These are phyloP conservation scores for Ischnura elegans DNA, from an alignment of 2,888 invertebrate species.

Conservation along the genomic window DNA sequence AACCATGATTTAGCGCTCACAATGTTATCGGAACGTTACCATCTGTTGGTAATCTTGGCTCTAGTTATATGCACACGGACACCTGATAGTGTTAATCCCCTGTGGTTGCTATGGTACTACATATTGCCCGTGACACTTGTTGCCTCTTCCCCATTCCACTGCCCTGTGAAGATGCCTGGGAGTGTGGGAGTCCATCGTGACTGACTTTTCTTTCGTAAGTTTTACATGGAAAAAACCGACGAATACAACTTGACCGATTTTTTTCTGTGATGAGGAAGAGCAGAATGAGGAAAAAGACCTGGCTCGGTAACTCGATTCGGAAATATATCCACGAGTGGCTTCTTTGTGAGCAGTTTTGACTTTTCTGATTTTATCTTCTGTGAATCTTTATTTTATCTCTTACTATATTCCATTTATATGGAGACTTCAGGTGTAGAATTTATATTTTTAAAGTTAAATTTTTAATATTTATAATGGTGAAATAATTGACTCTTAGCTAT, in stretches of 20 bases:
- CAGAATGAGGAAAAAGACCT: not conserved
- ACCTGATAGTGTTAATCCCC: not conserved
- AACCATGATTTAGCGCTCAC: no score
- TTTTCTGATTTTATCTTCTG: not conserved
- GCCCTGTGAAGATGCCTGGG: not conserved
- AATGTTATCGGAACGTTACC: not conserved
- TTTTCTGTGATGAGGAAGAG: not conserved
- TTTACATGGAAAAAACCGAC: not conserved
- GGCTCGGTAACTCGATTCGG: not conserved
- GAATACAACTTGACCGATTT: not conserved
- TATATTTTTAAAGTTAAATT: no score
- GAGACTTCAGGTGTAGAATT: no score
- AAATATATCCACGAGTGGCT: not conserved
- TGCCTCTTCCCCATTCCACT: not conserved
- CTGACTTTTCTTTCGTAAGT: not conserved
- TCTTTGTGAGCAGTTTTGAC: not conserved
- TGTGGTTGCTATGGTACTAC: not conserved
- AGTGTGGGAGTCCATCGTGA: not conserved
- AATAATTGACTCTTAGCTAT: no score
- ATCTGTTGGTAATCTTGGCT: not conserved
- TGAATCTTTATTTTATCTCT: not conserved
- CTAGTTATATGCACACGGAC: not conserved
- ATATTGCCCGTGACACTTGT: constrained; percentile 5
- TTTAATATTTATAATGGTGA: no score
- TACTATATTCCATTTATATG: not conserved